phyloP scores from a whole-genome alignment of 1,140 invertebrate species.

The Caerostris darwini region DNA sequence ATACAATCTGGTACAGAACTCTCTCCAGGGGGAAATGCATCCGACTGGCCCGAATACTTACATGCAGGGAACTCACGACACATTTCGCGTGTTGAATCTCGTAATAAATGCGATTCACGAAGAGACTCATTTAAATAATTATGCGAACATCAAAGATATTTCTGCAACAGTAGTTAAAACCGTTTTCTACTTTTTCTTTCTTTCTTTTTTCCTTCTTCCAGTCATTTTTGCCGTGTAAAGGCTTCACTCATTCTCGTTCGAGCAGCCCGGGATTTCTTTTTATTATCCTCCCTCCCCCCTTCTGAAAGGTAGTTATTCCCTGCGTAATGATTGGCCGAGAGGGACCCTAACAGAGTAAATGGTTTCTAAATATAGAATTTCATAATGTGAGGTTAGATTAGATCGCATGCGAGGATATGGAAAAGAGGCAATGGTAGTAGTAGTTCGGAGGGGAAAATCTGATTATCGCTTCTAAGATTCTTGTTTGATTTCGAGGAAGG shows the following conservation, averaged over 20 bases:
- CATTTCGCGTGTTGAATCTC: slow-evolving; percentile 20
- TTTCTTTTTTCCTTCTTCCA: background rate
- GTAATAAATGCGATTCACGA: slow-evolving; percentile 43
- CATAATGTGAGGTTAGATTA: slow-evolving; percentile 6
- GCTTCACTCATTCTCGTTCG: background rate
- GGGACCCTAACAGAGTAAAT: slow-evolving; percentile 37
- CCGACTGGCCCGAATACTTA: background rate
- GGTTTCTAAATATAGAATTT: slow-evolving; percentile 66
- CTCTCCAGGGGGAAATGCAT: slow-evolving; percentile 5
- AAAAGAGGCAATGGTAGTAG: background rate
- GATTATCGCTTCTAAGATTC: no score
- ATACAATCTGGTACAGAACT: slow-evolving; percentile 2
- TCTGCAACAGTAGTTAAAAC: slow-evolving; percentile 37
- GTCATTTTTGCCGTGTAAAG: slow-evolving; percentile 15
- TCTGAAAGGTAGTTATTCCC: slow-evolving; percentile 51
- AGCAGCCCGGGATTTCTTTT: slow-evolving; percentile 1
- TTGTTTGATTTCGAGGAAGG: no score
- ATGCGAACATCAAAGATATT: slow-evolving; percentile 57
- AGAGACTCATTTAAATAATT: slow-evolving; percentile 68
- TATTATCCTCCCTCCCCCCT: background rate
- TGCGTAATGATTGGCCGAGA: background rate
- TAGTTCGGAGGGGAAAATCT: no score
- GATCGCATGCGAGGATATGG: slow-evolving; percentile 41
- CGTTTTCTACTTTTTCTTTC: background rate
- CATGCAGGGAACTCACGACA: background rate